Evolutionary conservation across 2,113 vertebrate species (phyloP).

Genomic region (Planiliza haematocheilus): DNA sequence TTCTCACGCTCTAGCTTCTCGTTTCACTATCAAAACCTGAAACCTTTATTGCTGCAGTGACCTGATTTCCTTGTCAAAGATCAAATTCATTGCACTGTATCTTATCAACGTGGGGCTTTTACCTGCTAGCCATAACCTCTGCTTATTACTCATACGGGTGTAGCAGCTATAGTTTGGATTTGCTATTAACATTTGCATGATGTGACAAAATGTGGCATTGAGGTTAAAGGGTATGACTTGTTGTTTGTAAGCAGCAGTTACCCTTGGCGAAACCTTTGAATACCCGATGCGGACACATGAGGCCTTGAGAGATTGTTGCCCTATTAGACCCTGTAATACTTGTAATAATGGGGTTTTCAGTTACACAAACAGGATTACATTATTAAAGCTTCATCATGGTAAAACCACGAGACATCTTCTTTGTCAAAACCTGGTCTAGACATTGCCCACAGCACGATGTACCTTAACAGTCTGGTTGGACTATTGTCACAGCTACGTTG

Average conservation of each 20-base stretch:
- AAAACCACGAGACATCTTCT: neutral
- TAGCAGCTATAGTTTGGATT: neutral
- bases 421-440: too few species aligned
- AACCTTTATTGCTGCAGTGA: conserved; percentile 7
- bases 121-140: neutral
- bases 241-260: neutral
- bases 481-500: too few species aligned
- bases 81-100: neutral
- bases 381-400: neutral
- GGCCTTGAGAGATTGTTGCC: neutral
- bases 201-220: conserved; percentile 1
- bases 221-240: neutral
- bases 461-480: too few species aligned
- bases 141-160: conserved; percentile 1
- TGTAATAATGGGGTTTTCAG: too few species aligned
- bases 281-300: neutral
- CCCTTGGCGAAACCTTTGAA: neutral
- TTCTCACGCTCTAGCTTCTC: neutral
- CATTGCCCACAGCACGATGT: too few species aligned
- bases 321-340: neutral
- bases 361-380: too few species aligned
- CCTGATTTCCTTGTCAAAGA: conserved; percentile 14
- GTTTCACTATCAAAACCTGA: neutral
- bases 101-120: conserved; percentile 33
- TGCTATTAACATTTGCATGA: neutral